Percentiles rank a stretch among this genome's conserved stretches.
phyloP scores from a whole-genome alignment of 1,140 invertebrate species.

The Dinothrombium tinctorium region DNA sequence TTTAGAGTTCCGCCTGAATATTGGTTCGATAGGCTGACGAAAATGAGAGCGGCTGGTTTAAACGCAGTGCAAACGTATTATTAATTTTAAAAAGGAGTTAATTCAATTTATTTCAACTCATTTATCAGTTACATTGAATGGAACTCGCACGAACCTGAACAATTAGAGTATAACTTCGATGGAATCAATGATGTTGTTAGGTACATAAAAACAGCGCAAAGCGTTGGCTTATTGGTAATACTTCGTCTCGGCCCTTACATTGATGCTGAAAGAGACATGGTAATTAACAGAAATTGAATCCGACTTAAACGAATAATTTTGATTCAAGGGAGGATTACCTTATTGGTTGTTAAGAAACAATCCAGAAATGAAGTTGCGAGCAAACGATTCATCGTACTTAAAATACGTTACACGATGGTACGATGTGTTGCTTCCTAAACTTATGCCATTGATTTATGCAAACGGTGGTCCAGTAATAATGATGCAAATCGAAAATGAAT shows the following conservation, averaged over 20 bases:
- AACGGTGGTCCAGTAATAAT: conserved; percentile 24
- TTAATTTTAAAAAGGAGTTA: too few species aligned
- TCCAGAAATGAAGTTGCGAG: conserved; percentile 12
- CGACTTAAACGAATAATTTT: too few species aligned
- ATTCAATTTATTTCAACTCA: too few species aligned
- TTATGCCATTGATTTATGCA: conserved; percentile 21
- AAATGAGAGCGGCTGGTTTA: conserved; percentile 25
- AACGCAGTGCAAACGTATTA: conserved; percentile 28
- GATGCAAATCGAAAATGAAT: conserved; percentile 19
- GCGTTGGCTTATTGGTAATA: conserved; percentile 23
- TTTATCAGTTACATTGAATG: conserved; percentile 11
- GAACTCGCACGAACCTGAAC: conserved; percentile 5
- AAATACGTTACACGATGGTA: conserved; percentile 20
- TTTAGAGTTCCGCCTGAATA: conserved; percentile 23
- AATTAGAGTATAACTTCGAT: neutral
- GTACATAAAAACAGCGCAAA: conserved; percentile 23
- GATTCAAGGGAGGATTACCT: conserved; percentile 22
- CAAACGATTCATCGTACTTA: conserved; percentile 17
- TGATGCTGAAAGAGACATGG: conserved; percentile 28
- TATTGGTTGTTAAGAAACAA: conserved; percentile 19
- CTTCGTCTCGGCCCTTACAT: conserved; percentile 27
- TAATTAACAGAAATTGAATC: too few species aligned
- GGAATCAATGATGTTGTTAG: conserved; percentile 17
- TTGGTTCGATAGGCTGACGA: conserved; percentile 25
- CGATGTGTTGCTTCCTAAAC: conserved; percentile 19